Percentiles rank a stretch among this genome's conserved stretches.
Evolutionary conservation across 2,797 vertebrate genomes (phyloP).

Genomic region (Taeniopygia guttata): DNA sequence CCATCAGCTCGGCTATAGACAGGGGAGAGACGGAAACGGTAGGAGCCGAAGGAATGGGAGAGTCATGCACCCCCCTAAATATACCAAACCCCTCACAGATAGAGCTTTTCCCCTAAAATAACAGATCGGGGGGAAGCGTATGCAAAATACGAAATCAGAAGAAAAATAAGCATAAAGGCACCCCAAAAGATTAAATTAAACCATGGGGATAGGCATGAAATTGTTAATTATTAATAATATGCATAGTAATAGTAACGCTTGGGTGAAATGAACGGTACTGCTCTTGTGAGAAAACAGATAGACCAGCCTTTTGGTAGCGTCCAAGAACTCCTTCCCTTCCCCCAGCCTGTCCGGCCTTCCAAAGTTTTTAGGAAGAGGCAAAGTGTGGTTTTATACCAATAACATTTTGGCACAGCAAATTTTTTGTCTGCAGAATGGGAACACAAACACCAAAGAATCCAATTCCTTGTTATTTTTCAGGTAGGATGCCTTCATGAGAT

Average conservation of each 20-base stretch:
- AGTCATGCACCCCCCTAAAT: background rate
- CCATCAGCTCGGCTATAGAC: constrained; percentile 98
- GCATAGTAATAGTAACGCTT: constrained; percentile 32
- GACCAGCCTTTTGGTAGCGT: constrained; percentile 60
- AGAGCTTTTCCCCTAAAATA: constrained; percentile 21
- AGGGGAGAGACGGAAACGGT: constrained; percentile 98
- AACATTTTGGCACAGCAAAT: background rate
- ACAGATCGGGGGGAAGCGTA: background rate
- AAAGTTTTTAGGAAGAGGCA: constrained; percentile 57
- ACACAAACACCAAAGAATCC: background rate
- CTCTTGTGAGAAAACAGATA: constrained; percentile 3
- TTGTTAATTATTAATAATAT: constrained; percentile 63
- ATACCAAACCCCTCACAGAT: background rate
- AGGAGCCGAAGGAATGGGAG: constrained; percentile 72
- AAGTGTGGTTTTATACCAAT: constrained; percentile 17
- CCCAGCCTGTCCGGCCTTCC: constrained; percentile 47
- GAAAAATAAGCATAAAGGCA: background rate
- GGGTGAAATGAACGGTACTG: constrained; percentile 10
- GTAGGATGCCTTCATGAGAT: background rate
- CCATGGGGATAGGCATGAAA: constrained; percentile 38
- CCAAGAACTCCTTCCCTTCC: constrained; percentile 58
- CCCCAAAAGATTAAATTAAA: constrained; percentile 29
- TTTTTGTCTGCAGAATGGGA: constrained; percentile 37
- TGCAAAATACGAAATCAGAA: background rate
- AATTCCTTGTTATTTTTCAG: constrained; percentile 10